Percentiles rank a stretch among this genome's conserved stretches.
These are phyloP conservation scores for Popillia japonica DNA, from an alignment of 1,140 invertebrate species.

Conservation along the genomic window DNA sequence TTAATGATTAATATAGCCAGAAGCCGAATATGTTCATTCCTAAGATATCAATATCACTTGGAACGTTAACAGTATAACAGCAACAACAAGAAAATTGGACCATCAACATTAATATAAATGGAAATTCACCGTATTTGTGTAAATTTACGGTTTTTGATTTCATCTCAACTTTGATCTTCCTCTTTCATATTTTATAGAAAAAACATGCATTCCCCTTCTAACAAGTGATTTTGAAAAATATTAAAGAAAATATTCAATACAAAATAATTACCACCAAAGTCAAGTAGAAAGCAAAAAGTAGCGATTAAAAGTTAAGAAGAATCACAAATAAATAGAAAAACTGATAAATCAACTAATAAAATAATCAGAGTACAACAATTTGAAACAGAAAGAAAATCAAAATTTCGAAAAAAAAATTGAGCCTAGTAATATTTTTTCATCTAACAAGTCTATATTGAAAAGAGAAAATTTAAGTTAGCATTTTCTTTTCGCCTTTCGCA, in stretches of 20 bases:
- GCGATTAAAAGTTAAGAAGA: constrained; percentile 39
- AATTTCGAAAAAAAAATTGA: not conserved
- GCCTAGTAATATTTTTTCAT: constrained; percentile 24
- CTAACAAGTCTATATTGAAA: constrained; percentile 23
- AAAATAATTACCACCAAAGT: constrained; percentile 25
- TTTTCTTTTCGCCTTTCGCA: not conserved
- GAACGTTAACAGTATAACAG: constrained; percentile 53
- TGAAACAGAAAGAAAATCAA: constrained; percentile 6
- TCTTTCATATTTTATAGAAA: constrained; percentile 7
- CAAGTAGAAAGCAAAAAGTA: constrained; percentile 20
- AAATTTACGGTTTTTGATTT: not conserved
- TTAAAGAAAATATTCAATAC: constrained; percentile 20
- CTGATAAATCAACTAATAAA: not conserved
- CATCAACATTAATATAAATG: constrained; percentile 19
- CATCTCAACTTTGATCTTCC: not conserved
- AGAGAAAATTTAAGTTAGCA: constrained; percentile 22
- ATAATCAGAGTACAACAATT: constrained; percentile 15
- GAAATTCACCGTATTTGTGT: not conserved
- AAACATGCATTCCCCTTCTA: constrained; percentile 19
- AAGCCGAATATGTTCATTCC: constrained; percentile 53
- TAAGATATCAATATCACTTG: constrained; percentile 57
- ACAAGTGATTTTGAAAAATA: constrained; percentile 39
- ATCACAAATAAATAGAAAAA: constrained; percentile 21
- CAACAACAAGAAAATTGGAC: constrained; percentile 37
- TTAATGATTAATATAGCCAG: constrained; percentile 40